Base-by-base conservation (phyloP, 2,888 invertebrate species). In the Pyrrhosoma nymphula region DNA sequence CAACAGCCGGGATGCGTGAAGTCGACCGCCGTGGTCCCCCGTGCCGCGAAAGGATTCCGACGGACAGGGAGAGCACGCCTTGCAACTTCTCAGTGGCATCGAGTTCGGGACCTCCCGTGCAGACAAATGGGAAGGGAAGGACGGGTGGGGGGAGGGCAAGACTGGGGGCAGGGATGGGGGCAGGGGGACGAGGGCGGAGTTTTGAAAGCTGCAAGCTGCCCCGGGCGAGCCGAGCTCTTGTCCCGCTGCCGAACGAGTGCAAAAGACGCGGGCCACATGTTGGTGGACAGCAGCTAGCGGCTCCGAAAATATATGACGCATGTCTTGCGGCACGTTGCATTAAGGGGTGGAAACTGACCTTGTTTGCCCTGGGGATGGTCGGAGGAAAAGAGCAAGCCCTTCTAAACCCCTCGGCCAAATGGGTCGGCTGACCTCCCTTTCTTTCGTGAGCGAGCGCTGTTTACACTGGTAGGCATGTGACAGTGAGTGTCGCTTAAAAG, bases 221-320 rank as follows among this genome's bases (percentile, higher is more conserved):
- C 35, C 69, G 82, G 82, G 69, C 12, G 82, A 16, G 0, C 82
- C 82, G 35, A 82, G 82, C 12, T 35, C 82, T 82, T n/a, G 82
- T 35, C 30, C 35, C 82, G 35, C 82, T 35, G 82, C 35, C n/a
- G 69, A 60, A 60, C 47, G 56, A 20, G 60, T 60, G 35, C 35
- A 82, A n/a, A 63, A 39, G 93, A 93, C 47, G 47, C 55, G 93
- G 20, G 35, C 93, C 93, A 93, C 69, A 93, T 93, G 93, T 75
- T 47, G 47, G 20, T 8, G 69, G 14, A 35, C 30, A 35, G 82
- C 35, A 26, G 69, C 69, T 20, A 69, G 69, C 69, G 69, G 69
- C 82, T 82, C 14, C 35, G 82, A 3, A 82, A 69, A 82, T 35
- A 30, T 82, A 35, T 60, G 60, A 60, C 82, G 82, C 82, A 82